Evolutionary conservation across 2,888 invertebrate species (phyloP), one percentile per base, ranked within the genome.

Genomic region (Alviniconcha strummeri): DNA sequence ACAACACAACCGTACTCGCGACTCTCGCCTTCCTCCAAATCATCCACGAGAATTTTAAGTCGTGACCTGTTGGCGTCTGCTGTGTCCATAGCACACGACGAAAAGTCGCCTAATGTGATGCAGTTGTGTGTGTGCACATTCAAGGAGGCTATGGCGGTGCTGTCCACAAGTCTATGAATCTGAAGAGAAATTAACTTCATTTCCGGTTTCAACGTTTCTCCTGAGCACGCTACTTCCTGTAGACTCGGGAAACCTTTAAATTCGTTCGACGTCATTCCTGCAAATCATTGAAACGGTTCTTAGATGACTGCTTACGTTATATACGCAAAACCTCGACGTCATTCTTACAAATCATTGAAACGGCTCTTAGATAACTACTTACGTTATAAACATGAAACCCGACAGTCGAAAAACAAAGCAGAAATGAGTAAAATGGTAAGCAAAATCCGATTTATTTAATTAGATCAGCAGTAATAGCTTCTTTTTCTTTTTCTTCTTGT

Each of bases 181-280:
- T 52, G 56, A 19, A 75, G n/a, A 5, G 60, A 81, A n/a, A 81
- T 9, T 52, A 81, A 75, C 60, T 75, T 81, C 17, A 75, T 72
- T 60, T 75, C 81, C n/a, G 81, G 17, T 75, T 64, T n/a, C 36
- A 81, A 54, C 15, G 52, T 7, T 11, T 52, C 75, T 52, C 57
- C 81, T 55, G 54, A 54, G 69, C 80, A 80, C 36, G 75, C 75
- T 57, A 75, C 75, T 74, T 81, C 81, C 74, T 81, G 57, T 54
- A 81, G 15, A 57, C 64, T 64, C 11, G 82, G 82, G 36, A 82
- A 77, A 1, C 82, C 76, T 55, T 77, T 82, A n/a, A 82, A 82
- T 9, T 67, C 13, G 4, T 55, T 36, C 13, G 69, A 64, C 19
- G 77, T 77, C 82, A 82, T 69, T 69, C 82, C 82, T 82, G 77